These are phyloP conservation scores for Abrostola tripartita DNA, from an alignment of 2,888 invertebrate species.

Conservation along the genomic window DNA sequence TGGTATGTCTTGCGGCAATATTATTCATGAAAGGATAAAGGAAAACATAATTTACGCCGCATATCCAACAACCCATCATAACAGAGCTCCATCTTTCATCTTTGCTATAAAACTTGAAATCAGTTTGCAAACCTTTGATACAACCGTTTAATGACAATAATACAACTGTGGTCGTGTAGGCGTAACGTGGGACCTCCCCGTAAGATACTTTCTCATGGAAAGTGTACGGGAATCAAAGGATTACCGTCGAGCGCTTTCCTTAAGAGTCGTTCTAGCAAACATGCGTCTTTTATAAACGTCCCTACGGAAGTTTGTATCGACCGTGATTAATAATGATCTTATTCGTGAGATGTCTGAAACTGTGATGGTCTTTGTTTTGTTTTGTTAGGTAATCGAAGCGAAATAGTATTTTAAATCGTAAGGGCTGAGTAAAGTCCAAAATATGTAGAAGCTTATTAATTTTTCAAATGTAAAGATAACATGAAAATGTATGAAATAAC, in stretches of 20 bases:
- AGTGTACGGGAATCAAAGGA: constrained; percentile 45
- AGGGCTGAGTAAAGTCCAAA: background rate
- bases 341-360: constrained; percentile 17
- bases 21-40: too few relatives aligned
- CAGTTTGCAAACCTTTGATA: constrained; percentile 36
- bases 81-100: background rate
- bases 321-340: constrained; percentile 35
- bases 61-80: background rate
- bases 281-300: constrained; percentile 48
- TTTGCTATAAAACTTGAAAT: constrained; percentile 9
- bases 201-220: constrained; percentile 69
- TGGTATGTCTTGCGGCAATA: too few relatives aligned
- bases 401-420: too few relatives aligned
- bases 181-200: constrained; percentile 71
- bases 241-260: constrained; percentile 61
- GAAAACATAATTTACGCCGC: background rate
- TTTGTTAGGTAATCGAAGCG: too few relatives aligned
- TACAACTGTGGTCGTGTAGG: constrained; percentile 30
- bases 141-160: constrained; percentile 21
- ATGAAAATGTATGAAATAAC: background rate
- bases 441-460: background rate
- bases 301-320: constrained; percentile 50
- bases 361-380: background rate
- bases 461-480: constrained; percentile 7
- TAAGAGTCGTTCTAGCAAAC: constrained; percentile 48